phyloP scores from a whole-genome alignment of 2,888 invertebrate genomes.

The Drepanosiphum platanoidis region DNA sequence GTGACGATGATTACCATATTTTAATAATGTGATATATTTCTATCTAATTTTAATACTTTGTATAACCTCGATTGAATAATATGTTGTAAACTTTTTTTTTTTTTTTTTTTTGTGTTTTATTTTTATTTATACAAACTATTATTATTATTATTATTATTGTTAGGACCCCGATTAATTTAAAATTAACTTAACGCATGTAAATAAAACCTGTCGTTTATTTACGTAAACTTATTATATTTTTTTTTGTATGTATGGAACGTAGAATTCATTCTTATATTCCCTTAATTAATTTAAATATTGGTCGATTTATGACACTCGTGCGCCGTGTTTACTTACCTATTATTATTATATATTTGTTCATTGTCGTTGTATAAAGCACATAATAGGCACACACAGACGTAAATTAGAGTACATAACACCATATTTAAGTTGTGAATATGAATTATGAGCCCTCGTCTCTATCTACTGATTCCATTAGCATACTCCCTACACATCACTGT shows the following conservation, averaged over 20 bases:
- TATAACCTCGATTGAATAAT: neutral
- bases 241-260: constrained; percentile 5
- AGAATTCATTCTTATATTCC: constrained; percentile 14
- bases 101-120: neutral
- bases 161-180: neutral
- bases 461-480: too few species aligned
- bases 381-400: neutral
- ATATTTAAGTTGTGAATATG: too few species aligned
- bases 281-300: constrained; percentile 24
- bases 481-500: too few species aligned
- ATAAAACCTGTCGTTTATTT: constrained; percentile 14
- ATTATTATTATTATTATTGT: constrained; percentile 30
- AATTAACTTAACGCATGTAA: constrained; percentile 6
- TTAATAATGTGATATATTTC: constrained; percentile 30
- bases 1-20: neutral
- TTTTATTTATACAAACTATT: constrained; percentile 26
- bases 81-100: constrained; percentile 17
- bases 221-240: constrained; percentile 11
- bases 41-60: constrained; percentile 1
- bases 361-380: constrained; percentile 2
- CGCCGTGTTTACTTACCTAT: constrained; percentile 11
- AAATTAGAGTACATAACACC: neutral
- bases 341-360: constrained; percentile 10
- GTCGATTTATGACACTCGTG: neutral
- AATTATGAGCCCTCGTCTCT: too few species aligned